These are phyloP conservation scores for Oreochromis mossambicus DNA, from an alignment of 2,797 vertebrate genomes.

Conservation along the genomic window DNA sequence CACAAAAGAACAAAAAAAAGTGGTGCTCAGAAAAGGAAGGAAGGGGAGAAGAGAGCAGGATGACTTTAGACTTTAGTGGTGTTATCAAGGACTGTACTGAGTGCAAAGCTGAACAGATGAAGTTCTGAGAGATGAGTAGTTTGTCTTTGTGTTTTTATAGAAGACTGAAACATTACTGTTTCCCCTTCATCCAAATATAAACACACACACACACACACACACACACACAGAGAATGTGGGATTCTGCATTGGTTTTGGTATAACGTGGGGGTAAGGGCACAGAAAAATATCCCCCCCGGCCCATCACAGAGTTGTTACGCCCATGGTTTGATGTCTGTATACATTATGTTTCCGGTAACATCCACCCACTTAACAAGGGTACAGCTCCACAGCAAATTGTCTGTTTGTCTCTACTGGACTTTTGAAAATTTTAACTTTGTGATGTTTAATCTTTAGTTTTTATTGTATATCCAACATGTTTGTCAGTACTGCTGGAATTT, in stretches of 20 bases:
- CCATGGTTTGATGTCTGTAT: not conserved
- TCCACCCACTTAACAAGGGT: not conserved
- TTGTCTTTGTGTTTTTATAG: not conserved
- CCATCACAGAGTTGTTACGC: not conserved
- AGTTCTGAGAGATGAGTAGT: too few species aligned
- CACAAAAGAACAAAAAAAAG: not conserved
- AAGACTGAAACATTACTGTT: not conserved
- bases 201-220: not conserved
- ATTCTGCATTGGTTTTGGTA: not conserved
- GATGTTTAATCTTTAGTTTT: not conserved
- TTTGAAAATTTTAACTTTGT: not conserved
- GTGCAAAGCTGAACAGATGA: not conserved
- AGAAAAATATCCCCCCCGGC: not conserved
- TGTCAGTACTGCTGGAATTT: too few species aligned
- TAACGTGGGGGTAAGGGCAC: fast-evolving
- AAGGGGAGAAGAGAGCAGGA: not conserved
- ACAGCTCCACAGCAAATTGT: fast-evolving
- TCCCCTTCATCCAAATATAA: not conserved
- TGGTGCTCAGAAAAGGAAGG: not conserved
- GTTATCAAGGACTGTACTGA: not conserved
- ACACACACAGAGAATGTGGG: not conserved
- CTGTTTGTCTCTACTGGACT: fast-evolving
- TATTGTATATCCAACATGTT: not conserved
- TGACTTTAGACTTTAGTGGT: fast-evolving
- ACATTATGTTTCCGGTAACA: fast-evolving